Evolutionary conservation across 2,797 vertebrate species (phyloP), one percentile per base, ranked within the genome.

Genomic region (Babyrousa celebensis): DNA sequence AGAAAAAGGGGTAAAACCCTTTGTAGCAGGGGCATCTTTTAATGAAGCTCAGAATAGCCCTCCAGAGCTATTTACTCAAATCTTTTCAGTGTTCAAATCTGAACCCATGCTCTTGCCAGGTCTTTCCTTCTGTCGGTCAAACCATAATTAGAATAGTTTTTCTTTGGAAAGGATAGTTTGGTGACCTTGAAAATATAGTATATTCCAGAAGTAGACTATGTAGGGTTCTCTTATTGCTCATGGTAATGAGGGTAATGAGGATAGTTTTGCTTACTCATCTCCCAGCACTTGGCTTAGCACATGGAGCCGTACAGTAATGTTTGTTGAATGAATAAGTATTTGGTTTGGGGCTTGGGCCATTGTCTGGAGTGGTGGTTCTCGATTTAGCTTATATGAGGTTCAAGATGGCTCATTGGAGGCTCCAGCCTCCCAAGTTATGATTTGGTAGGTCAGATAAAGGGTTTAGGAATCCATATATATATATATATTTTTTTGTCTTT

Each of bases 71-170:
- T 56, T 91, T 85, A 72, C 14, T 63, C 43, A 10, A 56, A 87
- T 15, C 32, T 58, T 27, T 17, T 63, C 23, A 6, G 3, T 21
- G 70, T 89, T 90, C 75, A 91, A 0, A 63, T 77, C 3, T 5
- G 52, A 89, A 54, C 17, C 48, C 12, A 1, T 0, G 52, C 84
- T n/a, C 25, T 12, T 58, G 78, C 29, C 12, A 16, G 36, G 25
- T 88, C 67, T 91, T 77, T 77, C 54, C 40, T 86, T 58, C 74
- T 91, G 62, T 79, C 62, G 56, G 16, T 89, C 56, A 89, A 74
- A 52, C 52, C 32, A 58, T 84, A 62, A 75, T 96, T 91, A 71
- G n/a, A 85, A 82, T 56, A 36, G 25, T 58, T 97, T 82, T 89
- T 67, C 63, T 91, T 32, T 32, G 29, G 86, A 36, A 36, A 36